A percentile compares a stretch with the other conserved stretches of the same genome.
Evolutionary conservation across 2,113 vertebrate species (phyloP).

Genomic region (Prunella fulvescens): DNA sequence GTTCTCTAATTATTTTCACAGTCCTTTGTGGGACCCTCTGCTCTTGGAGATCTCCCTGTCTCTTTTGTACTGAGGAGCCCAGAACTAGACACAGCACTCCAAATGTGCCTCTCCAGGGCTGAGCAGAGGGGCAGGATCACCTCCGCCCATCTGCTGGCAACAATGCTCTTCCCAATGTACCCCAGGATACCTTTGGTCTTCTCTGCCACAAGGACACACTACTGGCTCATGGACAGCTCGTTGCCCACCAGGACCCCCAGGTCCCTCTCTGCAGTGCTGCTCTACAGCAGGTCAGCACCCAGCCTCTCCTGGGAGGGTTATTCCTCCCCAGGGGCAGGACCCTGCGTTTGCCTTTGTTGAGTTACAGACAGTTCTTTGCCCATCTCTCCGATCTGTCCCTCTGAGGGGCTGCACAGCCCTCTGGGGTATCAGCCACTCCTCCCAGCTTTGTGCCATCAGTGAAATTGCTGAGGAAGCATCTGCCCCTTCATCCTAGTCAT

Average conservation of each 20-base stretch:
- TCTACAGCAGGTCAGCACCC: not conserved
- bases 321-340: not conserved
- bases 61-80: not conserved
- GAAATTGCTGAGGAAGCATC: not conserved
- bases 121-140: not conserved
- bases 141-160: rapidly evolving
- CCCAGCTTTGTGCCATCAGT: not conserved
- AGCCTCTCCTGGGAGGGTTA: not conserved
- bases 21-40: not conserved
- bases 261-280: not conserved
- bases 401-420: not conserved
- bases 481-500: not conserved
- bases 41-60: not conserved
- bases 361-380: not conserved
- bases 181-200: not conserved
- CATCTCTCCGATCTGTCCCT: not conserved
- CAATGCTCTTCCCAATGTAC: not conserved
- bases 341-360: not conserved
- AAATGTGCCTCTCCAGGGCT: not conserved
- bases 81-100: not conserved
- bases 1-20: not conserved
- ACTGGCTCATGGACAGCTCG: not conserved
- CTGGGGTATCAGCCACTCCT: rapidly evolving
- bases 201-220: not conserved
- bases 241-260: not conserved